Conservation (phyloP, 92 coral and sea anemone genomes). For the Hydrozoanthus gracilis region DNA sequence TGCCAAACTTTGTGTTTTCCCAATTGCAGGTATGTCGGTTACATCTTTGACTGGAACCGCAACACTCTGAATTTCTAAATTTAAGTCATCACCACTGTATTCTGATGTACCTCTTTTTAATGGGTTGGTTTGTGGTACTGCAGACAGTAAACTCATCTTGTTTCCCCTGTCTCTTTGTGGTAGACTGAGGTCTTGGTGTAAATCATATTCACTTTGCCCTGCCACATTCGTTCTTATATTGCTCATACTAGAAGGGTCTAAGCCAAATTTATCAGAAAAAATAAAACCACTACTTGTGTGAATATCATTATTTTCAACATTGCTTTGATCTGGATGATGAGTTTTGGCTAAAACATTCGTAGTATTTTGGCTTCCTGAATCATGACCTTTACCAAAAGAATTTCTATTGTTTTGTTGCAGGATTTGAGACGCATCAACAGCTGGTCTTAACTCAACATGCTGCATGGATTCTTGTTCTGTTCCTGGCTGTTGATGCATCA, state of each 20-base stretch:
- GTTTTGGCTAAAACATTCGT: constrained; percentile 26
- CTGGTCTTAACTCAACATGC: neutral
- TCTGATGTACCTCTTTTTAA: neutral
- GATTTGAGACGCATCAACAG: neutral
- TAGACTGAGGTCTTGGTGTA: neutral
- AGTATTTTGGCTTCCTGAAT: neutral
- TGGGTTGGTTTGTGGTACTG: neutral
- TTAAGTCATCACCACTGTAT: neutral
- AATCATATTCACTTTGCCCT: neutral
- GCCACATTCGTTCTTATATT: neutral
- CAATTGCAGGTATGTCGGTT: neutral
- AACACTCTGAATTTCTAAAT: neutral
- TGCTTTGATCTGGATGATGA: constrained; percentile 24
- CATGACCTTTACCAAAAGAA: neutral
- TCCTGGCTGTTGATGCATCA: constrained; percentile 11
- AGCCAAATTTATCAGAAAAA: neutral
- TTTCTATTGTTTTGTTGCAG: constrained; percentile 3
- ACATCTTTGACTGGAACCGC: neutral
- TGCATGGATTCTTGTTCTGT: neutral
- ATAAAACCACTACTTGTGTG: neutral
- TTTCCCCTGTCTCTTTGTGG: neutral
- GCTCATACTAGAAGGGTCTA: neutral
- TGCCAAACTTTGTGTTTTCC: neutral
- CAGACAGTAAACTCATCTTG: neutral
- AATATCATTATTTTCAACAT: constrained; percentile 37